Conservation (phyloP, 2,797 vertebrate species). For the Periophthalmus magnuspinnatus region DNA sequence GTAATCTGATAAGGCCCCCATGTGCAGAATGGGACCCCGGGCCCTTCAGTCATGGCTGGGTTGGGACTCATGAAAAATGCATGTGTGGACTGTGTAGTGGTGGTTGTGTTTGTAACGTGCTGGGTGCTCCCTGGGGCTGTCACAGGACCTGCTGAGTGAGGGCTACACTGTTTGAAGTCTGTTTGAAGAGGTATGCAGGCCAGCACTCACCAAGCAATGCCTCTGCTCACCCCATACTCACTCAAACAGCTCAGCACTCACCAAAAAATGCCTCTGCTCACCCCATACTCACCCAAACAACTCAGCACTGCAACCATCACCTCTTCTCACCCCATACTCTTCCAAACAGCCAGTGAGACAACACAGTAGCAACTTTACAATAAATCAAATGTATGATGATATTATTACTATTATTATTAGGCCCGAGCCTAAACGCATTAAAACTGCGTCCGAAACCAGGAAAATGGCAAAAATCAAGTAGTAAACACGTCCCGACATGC, state of each 20-base stretch:
- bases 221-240: background rate
- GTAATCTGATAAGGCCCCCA: background rate
- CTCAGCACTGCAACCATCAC: no score
- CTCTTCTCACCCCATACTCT: no score
- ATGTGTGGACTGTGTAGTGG: constrained; percentile 50
- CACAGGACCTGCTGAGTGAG: constrained; percentile 29
- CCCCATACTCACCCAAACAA: no score
- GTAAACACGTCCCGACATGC: no score
- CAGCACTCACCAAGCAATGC: no score
- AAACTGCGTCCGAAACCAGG: no score
- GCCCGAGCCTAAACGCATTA: no score
- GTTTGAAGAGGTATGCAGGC: background rate
- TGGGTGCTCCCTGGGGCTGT: constrained; percentile 34
- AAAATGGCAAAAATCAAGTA: no score
- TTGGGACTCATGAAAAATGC: constrained; percentile 67
- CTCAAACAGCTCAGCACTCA: background rate
- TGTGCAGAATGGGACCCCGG: constrained; percentile 1
- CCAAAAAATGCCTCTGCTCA: background rate
- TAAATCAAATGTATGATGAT: no score
- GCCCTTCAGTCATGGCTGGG: constrained; percentile 19
- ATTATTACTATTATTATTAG: no score
- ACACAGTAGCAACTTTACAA: no score
- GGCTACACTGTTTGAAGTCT: background rate
- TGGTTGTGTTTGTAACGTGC: constrained; percentile 47
- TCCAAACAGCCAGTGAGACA: no score